Evolutionary conservation across 1,140 invertebrate genomes (phyloP).

Genomic region (Platorchestia sp.): DNA sequence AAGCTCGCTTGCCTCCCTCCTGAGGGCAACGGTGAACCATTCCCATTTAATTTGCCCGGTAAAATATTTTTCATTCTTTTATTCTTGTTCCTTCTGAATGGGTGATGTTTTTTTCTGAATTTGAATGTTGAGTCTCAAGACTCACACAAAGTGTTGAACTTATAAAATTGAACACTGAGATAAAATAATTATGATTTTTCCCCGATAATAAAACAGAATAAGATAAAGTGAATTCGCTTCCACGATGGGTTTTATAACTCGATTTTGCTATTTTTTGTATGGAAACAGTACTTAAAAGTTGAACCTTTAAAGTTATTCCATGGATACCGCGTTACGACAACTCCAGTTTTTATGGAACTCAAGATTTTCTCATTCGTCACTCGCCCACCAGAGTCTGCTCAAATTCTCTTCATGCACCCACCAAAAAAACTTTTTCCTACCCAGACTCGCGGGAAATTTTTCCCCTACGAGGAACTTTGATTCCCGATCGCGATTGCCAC

Average conservation of each 20-base stretch:
- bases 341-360: background rate
- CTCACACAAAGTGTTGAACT: background rate
- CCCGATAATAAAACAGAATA: too few relatives aligned
- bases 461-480: background rate
- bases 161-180: background rate
- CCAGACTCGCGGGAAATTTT: background rate
- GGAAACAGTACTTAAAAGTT: background rate
- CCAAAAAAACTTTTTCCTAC: background rate
- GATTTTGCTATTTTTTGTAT: background rate
- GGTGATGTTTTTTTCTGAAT: background rate
- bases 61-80: background rate
- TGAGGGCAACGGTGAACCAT: background rate
- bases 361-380: background rate
- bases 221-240: too few relatives aligned
- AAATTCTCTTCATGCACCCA: background rate
- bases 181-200: background rate
- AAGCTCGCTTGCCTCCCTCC: background rate
- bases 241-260: background rate
- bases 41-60: background rate
- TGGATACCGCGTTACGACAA: background rate
- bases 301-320: background rate
- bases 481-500: background rate
- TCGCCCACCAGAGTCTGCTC: background rate
- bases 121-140: background rate
- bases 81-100: background rate